These are phyloP conservation scores for Tokudaia muenninki DNA, from an alignment of 2,797 vertebrate species.

Conservation along the genomic window DNA sequence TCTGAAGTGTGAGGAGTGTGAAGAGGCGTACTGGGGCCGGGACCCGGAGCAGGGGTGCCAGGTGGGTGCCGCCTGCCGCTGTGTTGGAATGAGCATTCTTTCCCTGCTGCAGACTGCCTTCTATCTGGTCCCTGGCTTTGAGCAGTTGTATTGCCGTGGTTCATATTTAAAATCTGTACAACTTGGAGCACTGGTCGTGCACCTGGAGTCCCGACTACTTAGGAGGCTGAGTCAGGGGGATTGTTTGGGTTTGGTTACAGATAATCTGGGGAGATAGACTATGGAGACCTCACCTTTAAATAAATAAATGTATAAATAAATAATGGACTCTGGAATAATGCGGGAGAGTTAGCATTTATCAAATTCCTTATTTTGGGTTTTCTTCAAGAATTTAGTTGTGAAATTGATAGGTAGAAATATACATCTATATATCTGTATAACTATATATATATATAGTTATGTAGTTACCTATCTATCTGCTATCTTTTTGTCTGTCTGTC, in stretches of 20 bases:
- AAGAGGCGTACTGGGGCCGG: constrained; percentile 92
- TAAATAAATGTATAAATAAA: neutral
- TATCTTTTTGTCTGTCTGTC: neutral
- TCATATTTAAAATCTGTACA: neutral
- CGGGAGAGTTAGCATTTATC: neutral
- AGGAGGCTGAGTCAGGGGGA: neutral
- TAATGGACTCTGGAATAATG: neutral
- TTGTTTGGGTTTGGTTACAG: neutral
- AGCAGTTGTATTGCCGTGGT: neutral
- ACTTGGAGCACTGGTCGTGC: accelerated
- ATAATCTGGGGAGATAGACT: neutral
- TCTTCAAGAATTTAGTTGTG: neutral
- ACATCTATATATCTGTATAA: neutral
- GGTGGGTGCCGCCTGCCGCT: constrained; percentile 84
- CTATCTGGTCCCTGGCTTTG: neutral
- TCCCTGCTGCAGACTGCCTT: neutral
- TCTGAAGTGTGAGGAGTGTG: constrained; percentile 91
- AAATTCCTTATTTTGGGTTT: neutral
- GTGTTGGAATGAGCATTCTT: neutral
- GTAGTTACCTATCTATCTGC: too few species aligned
- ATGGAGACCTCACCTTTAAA: too few species aligned
- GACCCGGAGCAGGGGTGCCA: constrained; percentile 92
- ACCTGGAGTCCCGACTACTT: neutral
- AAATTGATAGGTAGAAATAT: neutral
- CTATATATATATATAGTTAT: neutral